Evolutionary conservation across 2,113 vertebrate species (phyloP), one percentile per base, ranked within the genome.

Genomic region (Pholis gunnellus): DNA sequence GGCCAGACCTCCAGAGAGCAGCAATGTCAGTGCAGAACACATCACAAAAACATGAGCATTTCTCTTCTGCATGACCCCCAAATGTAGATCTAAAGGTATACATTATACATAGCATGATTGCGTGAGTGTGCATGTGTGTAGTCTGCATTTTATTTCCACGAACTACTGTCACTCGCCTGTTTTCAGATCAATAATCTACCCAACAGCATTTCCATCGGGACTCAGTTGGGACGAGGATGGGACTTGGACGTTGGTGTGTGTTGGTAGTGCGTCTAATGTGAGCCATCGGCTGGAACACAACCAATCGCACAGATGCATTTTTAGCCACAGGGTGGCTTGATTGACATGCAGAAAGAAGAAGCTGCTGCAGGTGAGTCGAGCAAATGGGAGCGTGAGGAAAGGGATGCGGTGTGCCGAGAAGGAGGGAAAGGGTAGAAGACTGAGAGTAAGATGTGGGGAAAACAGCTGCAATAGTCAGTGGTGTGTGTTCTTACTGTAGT

Each of bases 271-370:
- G 48, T 54, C 38, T 44, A 29, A 31, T 46, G 29, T 63, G 76
- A 56, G 71, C 59, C 42, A 69, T 68, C 66, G 29, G 59, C 48
- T 48, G 61, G 56, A 78, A 78, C 22, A 25, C 18, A 8, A 67
- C 25, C 60, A 69, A n/a, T 44, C 3, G 17, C 25, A 54, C 66
- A 60, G 61, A 87, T 65, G 44, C 1, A 1, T 69, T 82, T 57
- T 78, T 29, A 67, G 77, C 72, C 0, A 0, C n/a, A 7, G 14
- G 36, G 65, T 14, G 4, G 56, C 54, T 52, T 69, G 81, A 88
- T 38, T 64, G 69, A 73, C 78, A 60, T 6, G 18, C 3, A 6
- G 8, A 17, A 75, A 78, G 34, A 69, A 70, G 52, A 54, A 7
- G 0, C 20, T n/a, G 54, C 80, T 40, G 63, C 27, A 78, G 77